A percentile compares a stretch with the other conserved stretches of the same genome.
phyloP scores from a whole-genome alignment of 2,888 invertebrate species.

The Agrochola circellaris region DNA sequence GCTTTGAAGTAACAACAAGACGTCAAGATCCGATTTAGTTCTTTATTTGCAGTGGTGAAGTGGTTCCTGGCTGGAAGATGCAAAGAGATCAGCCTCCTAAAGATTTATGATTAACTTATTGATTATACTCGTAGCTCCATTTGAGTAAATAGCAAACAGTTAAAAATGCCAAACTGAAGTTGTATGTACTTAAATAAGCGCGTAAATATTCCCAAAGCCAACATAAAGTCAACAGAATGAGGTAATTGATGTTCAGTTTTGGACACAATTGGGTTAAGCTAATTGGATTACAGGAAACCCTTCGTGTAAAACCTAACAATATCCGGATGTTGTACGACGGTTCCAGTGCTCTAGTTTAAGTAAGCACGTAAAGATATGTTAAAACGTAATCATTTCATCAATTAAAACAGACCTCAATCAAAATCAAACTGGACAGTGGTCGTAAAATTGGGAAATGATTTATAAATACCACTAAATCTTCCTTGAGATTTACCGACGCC shows the following conservation, averaged over 20 bases:
- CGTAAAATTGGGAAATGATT: constrained; percentile 51
- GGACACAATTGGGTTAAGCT: constrained; percentile 85
- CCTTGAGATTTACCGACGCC: constrained; percentile 37
- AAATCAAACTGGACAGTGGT: constrained; percentile 34
- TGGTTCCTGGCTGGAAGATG: neutral
- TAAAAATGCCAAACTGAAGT: constrained; percentile 29
- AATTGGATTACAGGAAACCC: constrained; percentile 88
- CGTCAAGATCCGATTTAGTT: neutral
- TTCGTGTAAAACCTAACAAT: constrained; percentile 76
- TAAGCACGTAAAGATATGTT: constrained; percentile 18
- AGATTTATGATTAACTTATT: neutral
- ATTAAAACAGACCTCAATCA: constrained; percentile 50
- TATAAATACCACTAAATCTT: constrained; percentile 18
- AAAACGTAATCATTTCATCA: constrained; percentile 9
- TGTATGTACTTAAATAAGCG: constrained; percentile 41
- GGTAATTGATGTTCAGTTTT: constrained; percentile 80
- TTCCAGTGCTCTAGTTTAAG: constrained; percentile 41
- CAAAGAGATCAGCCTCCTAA: neutral
- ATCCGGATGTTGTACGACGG: constrained; percentile 63
- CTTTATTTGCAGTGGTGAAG: neutral
- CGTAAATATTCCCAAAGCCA: constrained; percentile 62
- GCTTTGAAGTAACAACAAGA: neutral
- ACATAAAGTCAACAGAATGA: constrained; percentile 67
- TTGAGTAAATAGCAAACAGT: constrained; percentile 17
- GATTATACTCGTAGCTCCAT: neutral